Percentiles rank a stretch among this genome's conserved stretches.
phyloP scores from a whole-genome alignment of 2,888 invertebrate genomes.

The Monochamus alternatus region DNA sequence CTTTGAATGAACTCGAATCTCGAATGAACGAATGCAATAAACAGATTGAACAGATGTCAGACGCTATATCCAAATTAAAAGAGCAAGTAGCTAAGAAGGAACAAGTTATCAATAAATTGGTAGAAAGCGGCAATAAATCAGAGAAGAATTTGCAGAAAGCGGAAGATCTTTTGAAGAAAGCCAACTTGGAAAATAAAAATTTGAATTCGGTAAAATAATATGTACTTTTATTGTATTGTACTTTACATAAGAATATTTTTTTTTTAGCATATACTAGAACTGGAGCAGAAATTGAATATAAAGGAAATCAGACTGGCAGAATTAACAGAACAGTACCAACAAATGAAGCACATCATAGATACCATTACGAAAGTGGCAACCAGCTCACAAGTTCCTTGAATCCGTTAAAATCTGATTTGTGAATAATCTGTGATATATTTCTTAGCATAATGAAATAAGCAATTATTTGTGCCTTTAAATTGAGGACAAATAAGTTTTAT shows the following conservation, averaged over 20 bases:
- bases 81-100: slow-evolving; percentile 60
- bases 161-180: slow-evolving; percentile 61
- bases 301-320: slow-evolving; percentile 60
- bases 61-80: slow-evolving; percentile 54
- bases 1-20: slow-evolving; percentile 55
- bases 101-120: slow-evolving; percentile 59
- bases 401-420: slow-evolving; percentile 8
- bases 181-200: slow-evolving; percentile 59
- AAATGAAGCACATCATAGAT: slow-evolving; percentile 62
- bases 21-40: slow-evolving; percentile 52
- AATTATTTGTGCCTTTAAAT: slow-evolving; percentile 2
- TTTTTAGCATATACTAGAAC: slow-evolving; percentile 61
- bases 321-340: slow-evolving; percentile 57
- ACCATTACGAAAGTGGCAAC: slow-evolving; percentile 65
- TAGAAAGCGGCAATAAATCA: slow-evolving; percentile 63
- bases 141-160: slow-evolving; percentile 62
- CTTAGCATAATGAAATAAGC: neutral
- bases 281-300: slow-evolving; percentile 58
- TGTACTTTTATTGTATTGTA: too few species aligned
- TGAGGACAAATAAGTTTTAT: neutral
- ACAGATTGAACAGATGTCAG: slow-evolving; percentile 49
- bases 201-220: slow-evolving; percentile 60
- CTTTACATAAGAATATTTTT: neutral
- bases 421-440: slow-evolving; percentile 21
- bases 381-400: slow-evolving; percentile 44